Conservation (phyloP, 2,797 vertebrate genomes). For the Bufotes viridis region DNA sequence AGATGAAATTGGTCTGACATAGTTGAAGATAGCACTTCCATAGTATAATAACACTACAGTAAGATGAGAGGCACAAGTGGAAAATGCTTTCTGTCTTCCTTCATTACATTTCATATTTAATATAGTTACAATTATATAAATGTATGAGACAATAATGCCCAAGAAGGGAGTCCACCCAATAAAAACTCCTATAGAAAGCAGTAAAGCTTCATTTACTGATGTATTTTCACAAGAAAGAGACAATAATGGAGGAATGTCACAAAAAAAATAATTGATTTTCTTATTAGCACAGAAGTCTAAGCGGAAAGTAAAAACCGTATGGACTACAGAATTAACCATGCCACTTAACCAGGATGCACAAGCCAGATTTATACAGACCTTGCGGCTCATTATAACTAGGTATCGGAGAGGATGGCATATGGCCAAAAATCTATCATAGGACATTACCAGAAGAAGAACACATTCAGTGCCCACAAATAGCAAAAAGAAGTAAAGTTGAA, state of each 20-base stretch:
- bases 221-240: conserved; percentile 63
- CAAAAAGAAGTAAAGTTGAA: conserved; percentile 63
- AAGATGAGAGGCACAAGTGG: conserved; percentile 32
- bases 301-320: conserved; percentile 62
- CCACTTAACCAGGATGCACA: conserved; percentile 55
- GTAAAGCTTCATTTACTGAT: conserved; percentile 61
- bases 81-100: neutral
- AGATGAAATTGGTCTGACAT: conserved; percentile 63
- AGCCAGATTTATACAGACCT: conserved; percentile 58
- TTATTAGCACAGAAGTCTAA: conserved; percentile 63
- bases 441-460: conserved; percentile 65
- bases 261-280: conserved; percentile 66
- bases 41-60: conserved; percentile 66
- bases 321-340: conserved; percentile 65
- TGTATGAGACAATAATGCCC: conserved; percentile 64
- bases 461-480: conserved; percentile 67
- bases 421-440: conserved; percentile 65
- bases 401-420: conserved; percentile 66
- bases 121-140: conserved; percentile 66
- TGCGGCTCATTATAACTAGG: conserved; percentile 55
- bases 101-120: conserved; percentile 59
- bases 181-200: conserved; percentile 64
- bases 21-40: conserved; percentile 65
- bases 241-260: conserved; percentile 67
- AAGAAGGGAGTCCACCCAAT: conserved; percentile 65